These are phyloP conservation scores for Leptopilina myrica DNA, from an alignment of 2,888 invertebrate species.

Conservation along the genomic window DNA sequence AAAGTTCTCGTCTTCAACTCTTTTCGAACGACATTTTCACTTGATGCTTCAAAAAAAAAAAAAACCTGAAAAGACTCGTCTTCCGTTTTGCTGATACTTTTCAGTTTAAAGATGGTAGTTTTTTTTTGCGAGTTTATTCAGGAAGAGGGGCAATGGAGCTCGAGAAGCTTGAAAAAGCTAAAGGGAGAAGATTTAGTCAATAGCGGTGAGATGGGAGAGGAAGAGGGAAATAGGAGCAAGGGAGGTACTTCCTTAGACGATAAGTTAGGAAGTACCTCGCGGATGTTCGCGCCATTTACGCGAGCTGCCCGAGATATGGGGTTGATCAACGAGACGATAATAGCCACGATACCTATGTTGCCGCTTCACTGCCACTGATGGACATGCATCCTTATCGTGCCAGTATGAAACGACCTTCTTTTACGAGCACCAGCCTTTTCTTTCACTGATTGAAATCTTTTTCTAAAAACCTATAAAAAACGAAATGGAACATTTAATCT, in stretches of 20 bases:
- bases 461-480: neutral
- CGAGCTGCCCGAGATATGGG: slow-evolving; percentile 65
- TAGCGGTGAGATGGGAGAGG: slow-evolving; percentile 3
- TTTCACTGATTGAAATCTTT: slow-evolving; percentile 5
- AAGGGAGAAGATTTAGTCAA: neutral
- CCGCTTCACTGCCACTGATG: slow-evolving; percentile 51
- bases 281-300: slow-evolving; percentile 76
- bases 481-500: neutral
- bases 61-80: neutral
- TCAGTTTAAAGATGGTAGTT: slow-evolving; percentile 40
- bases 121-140: slow-evolving; percentile 45
- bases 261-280: slow-evolving; percentile 73
- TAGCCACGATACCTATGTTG: slow-evolving; percentile 60
- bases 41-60: neutral
- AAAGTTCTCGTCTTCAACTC: too few species aligned
- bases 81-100: slow-evolving; percentile 40
- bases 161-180: slow-evolving; percentile 6
- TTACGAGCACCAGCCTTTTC: slow-evolving; percentile 7
- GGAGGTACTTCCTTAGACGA: slow-evolving; percentile 72
- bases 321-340: slow-evolving; percentile 68
- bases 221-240: slow-evolving; percentile 45
- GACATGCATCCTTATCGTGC: slow-evolving; percentile 56
- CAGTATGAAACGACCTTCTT: neutral
- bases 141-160: slow-evolving; percentile 26
- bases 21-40: neutral